phyloP scores from a whole-genome alignment of 2,113 vertebrate species.

The Xiphorhynchus elegans region DNA sequence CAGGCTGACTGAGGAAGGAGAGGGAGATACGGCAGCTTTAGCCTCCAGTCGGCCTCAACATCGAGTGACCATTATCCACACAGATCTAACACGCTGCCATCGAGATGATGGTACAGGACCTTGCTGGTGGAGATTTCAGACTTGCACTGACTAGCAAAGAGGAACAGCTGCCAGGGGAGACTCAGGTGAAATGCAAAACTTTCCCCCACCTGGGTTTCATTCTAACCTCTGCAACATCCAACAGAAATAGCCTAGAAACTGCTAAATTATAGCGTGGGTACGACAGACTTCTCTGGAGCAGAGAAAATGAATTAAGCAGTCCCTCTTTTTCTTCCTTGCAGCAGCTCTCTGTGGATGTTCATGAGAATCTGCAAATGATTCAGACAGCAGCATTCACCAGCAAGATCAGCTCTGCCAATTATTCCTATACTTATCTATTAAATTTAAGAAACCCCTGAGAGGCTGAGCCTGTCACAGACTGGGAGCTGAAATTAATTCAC shows the following conservation, averaged over 20 bases:
- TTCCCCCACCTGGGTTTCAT: neutral
- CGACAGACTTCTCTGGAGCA: neutral
- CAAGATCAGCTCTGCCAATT: constrained; percentile 16
- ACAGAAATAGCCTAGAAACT: constrained; percentile 1
- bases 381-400: neutral
- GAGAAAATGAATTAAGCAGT: neutral
- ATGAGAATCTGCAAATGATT: constrained; percentile 1
- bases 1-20: neutral
- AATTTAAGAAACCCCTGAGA: constrained; percentile 21
- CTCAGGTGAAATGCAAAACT: neutral
- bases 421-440: neutral
- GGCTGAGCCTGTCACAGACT: neutral
- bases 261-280: neutral
- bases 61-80: neutral
- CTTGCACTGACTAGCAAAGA: neutral
- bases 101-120: neutral
- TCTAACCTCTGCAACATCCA: neutral
- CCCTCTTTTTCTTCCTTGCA: neutral
- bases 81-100: neutral
- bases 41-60: neutral
- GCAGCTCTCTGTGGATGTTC: neutral
- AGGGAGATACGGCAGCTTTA: neutral
- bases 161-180: neutral
- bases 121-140: neutral
- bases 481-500: constrained; percentile 10